Evolutionary conservation across 1,140 invertebrate genomes (phyloP).

Genomic region (Drosophila pectinifera): DNA sequence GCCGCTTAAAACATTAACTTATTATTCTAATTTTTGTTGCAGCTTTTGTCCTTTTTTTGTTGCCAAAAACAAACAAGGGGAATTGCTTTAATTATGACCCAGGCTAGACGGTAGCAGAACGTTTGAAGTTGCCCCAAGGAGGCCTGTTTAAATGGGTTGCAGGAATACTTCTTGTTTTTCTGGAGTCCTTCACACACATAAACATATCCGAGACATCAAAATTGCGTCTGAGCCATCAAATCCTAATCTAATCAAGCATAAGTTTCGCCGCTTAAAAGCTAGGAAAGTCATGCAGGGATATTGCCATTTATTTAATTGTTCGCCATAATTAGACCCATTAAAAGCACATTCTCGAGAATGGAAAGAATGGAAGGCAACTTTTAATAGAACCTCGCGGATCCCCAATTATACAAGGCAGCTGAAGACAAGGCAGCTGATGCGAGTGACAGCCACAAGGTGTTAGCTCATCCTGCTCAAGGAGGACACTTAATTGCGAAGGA

Average conservation of each 20-base stretch:
- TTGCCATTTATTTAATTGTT: slow-evolving; percentile 23
- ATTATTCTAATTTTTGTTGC: slow-evolving; percentile 52
- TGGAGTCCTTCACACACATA: too few species aligned
- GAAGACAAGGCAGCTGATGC: slow-evolving; percentile 4
- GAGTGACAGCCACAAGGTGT: slow-evolving; percentile 15
- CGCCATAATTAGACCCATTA: slow-evolving; percentile 21
- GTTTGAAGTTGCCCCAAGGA: slow-evolving; percentile 61
- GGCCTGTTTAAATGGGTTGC: slow-evolving; percentile 15
- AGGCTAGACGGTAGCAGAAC: slow-evolving; percentile 47
- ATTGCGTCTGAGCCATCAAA: neutral
- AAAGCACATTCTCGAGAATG: slow-evolving; percentile 15
- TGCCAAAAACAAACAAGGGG: slow-evolving; percentile 14
- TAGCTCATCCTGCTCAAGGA: neutral
- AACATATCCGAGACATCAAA: too few species aligned
- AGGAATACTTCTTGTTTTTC: neutral
- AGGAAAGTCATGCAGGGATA: neutral
- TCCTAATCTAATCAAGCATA: slow-evolving; percentile 14
- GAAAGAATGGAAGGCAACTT: slow-evolving; percentile 11
- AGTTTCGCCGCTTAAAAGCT: slow-evolving; percentile 6
- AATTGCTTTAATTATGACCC: slow-evolving; percentile 69
- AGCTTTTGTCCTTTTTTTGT: neutral
- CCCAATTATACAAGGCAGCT: slow-evolving; percentile 2
- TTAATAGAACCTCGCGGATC: neutral
- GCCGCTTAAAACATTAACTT: slow-evolving; percentile 78
- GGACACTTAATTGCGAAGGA: slow-evolving; percentile 3